Conservation (phyloP, 2,888 invertebrate species). For the Philereme vetulata region DNA sequence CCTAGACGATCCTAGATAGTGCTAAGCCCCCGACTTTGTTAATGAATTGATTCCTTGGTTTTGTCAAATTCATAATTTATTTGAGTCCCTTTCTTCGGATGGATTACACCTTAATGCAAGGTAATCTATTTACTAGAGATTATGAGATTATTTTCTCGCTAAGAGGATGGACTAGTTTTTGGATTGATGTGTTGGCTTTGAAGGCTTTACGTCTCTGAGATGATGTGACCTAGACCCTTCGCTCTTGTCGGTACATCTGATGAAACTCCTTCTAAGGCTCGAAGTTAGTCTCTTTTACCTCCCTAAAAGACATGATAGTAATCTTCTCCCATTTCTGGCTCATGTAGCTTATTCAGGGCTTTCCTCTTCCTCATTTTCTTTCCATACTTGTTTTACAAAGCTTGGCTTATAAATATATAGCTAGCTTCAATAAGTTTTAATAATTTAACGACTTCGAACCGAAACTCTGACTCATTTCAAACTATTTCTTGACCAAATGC, state of each 20-base stretch:
- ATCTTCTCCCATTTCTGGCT: no score
- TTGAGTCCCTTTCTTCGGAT: slow-evolving; percentile 37
- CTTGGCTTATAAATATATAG: no score
- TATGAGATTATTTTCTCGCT: slow-evolving; percentile 15
- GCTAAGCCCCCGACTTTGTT: slow-evolving; percentile 68
- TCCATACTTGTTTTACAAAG: no score
- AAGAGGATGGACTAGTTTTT: slow-evolving; percentile 6
- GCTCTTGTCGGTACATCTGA: neutral
- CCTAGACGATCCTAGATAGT: slow-evolving; percentile 72
- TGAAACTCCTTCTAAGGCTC: no score
- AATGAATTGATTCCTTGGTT: slow-evolving; percentile 77
- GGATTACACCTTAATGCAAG: slow-evolving; percentile 28
- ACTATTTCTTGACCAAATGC: slow-evolving; percentile 13
- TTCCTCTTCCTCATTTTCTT: no score
- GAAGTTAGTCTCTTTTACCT: no score
- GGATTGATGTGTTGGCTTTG: neutral
- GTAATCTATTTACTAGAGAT: slow-evolving; percentile 22
- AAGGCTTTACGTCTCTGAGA: neutral
- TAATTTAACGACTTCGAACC: neutral
- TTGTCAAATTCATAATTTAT: slow-evolving; percentile 60
- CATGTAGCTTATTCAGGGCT: no score
- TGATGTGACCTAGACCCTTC: neutral
- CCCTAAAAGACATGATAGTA: no score
- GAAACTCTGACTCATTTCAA: neutral
- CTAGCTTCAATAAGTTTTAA: no score